Conservation (phyloP, 1,140 invertebrate genomes). For the Tigriopus japonicus region DNA sequence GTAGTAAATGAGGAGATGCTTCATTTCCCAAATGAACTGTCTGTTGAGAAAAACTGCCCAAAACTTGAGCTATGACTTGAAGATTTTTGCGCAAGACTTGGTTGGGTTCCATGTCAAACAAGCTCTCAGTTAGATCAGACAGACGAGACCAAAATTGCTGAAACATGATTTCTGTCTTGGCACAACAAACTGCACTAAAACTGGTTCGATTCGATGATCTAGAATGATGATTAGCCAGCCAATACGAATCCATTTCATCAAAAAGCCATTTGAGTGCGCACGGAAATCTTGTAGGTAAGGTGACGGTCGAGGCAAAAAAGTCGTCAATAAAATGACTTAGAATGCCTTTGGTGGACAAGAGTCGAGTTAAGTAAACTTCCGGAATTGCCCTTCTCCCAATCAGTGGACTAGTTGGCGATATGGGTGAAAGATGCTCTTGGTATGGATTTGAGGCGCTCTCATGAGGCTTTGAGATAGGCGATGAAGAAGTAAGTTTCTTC, state of each 20-base stretch:
- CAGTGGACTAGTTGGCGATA: background rate
- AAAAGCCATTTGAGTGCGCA: constrained; percentile 80
- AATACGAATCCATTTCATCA: constrained; percentile 78
- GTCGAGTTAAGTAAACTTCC: constrained; percentile 78
- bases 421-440: background rate
- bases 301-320: constrained; percentile 71
- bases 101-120: constrained; percentile 88
- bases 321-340: constrained; percentile 92
- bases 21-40: constrained; percentile 51
- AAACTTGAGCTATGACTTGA: constrained; percentile 84
- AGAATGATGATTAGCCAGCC: constrained; percentile 48
- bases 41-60: constrained; percentile 44
- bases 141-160: constrained; percentile 92
- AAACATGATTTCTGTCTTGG: constrained; percentile 68
- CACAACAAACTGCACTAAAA: constrained; percentile 81
- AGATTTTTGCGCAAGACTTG: constrained; percentile 74
- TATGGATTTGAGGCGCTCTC: constrained; percentile 12
- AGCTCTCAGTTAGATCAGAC: constrained; percentile 90
- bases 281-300: constrained; percentile 67
- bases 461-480: constrained; percentile 21
- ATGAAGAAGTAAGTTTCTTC: constrained; percentile 42
- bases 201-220: constrained; percentile 45
- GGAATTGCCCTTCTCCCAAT: constrained; percentile 75
- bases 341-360: constrained; percentile 83
- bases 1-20: constrained; percentile 79